A percentile compares a stretch with the other conserved stretches of the same genome.
Conservation (phyloP, 2,888 invertebrate species). For the Orthosia gracilis region DNA sequence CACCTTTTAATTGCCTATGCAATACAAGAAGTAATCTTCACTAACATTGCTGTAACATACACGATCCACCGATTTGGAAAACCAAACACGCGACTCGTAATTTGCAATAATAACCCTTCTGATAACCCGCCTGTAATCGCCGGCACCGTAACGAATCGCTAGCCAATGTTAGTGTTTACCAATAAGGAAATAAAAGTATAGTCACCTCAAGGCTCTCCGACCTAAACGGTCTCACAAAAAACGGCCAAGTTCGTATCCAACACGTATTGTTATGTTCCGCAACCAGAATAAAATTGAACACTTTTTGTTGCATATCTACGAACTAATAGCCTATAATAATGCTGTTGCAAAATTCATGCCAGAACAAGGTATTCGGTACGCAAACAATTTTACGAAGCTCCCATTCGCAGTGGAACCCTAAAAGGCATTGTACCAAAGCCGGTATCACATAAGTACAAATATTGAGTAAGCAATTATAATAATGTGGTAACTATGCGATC, state of each 20-base stretch:
- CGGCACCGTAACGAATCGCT: slow-evolving; percentile 67
- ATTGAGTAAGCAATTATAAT: slow-evolving; percentile 64
- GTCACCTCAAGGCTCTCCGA: slow-evolving; percentile 79
- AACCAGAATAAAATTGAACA: slow-evolving; percentile 62
- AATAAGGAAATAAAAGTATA: slow-evolving; percentile 87
- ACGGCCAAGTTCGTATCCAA: slow-evolving; percentile 61
- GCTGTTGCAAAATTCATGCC: slow-evolving; percentile 47
- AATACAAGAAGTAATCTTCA: slow-evolving; percentile 44
- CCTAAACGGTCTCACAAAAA: slow-evolving; percentile 73
- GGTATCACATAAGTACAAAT: slow-evolving; percentile 52
- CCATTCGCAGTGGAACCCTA: slow-evolving; percentile 24
- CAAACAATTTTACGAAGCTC: slow-evolving; percentile 16
- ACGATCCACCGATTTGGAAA: slow-evolving; percentile 39
- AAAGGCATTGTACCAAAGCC: slow-evolving; percentile 44
- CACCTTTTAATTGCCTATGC: slow-evolving; percentile 18
- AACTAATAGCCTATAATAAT: slow-evolving; percentile 49
- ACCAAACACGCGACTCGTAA: slow-evolving; percentile 44
- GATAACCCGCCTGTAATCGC: slow-evolving; percentile 37
- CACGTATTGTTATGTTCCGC: slow-evolving; percentile 69
- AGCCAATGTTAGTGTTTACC: slow-evolving; percentile 70
- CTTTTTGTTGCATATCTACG: slow-evolving; percentile 63
- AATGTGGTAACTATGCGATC: slow-evolving; percentile 66
- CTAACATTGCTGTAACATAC: slow-evolving; percentile 34
- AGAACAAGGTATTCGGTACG: slow-evolving; percentile 15
- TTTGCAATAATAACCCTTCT: slow-evolving; percentile 50